Base-by-base conservation (phyloP, 2,888 invertebrate species). In the Scotopteryx bipunctaria region DNA sequence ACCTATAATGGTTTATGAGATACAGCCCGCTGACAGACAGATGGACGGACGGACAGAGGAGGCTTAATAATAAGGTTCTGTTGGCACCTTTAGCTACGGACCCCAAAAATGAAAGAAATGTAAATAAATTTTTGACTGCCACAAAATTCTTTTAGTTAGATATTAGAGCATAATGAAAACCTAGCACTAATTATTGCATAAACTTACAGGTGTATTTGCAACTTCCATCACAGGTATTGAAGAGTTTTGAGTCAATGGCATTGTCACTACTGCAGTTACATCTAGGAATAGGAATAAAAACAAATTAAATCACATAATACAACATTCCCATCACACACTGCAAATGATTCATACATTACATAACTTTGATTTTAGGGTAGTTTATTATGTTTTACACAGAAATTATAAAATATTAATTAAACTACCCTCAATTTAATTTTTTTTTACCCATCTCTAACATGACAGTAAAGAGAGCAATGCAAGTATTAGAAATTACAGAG, bases 161-260 rank as follows among this genome's bases (percentile, higher is more conserved):
- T n/a, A n/a, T n/a, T n/a, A n/a, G n/a, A n/a, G n/a, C n/a, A n/a
- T n/a, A n/a, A n/a, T n/a, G n/a, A n/a, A n/a, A n/a, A n/a, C n/a
- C n/a, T n/a, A n/a, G n/a, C n/a, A n/a, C n/a, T n/a, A n/a, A n/a
- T n/a, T n/a, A n/a, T n/a, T n/a, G n/a, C n/a, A 4, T 31, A 6
- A 42, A 48, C 88, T 87, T 74, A 90, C 89, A 36, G 89, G 80
- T 65, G 87, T 86, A 64, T 90, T 90, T 40, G 86, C 84, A 25
- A 90, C 86, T 76, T 90, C 89, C 86, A 90, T 86, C 74, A 87
- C 83, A 27, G 89, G 89, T 67, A 90, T 81, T 61, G 89, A 86
- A 31, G 87, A 81, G 60, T 83, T 88, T 59, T 87, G 88, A 48
- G 85, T 75, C 64, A 88, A 72, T 49, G 89, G 89, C 89, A 89